phyloP scores from a whole-genome alignment of 2,113 vertebrate genomes.

The Lota lota region DNA sequence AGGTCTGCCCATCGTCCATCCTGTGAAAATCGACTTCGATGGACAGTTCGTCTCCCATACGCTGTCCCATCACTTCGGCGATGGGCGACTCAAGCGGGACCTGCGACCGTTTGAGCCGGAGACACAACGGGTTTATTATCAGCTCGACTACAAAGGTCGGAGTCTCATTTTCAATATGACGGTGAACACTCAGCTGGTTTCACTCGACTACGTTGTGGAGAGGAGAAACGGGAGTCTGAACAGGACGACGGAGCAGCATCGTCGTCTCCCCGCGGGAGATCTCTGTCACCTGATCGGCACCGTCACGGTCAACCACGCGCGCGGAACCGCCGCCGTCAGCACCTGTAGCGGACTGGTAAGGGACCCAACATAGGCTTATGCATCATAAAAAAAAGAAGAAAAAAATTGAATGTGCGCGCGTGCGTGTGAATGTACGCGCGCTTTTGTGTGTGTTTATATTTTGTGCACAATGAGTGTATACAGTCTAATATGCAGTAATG shows the following conservation, averaged over 20 bases:
- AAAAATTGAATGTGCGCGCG: too few species aligned
- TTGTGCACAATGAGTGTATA: not conserved
- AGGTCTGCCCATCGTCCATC: constrained; percentile 79
- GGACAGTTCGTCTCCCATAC: constrained; percentile 84
- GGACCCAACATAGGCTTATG: not conserved
- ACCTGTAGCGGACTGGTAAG: constrained; percentile 91
- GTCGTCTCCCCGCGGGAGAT: constrained; percentile 21
- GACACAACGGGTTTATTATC: constrained; percentile 77
- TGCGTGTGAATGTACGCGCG: too few species aligned
- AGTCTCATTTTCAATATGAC: constrained; percentile 86
- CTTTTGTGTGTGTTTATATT: too few species aligned
- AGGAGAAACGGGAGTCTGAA: constrained; percentile 73
- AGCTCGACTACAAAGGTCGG: constrained; percentile 72
- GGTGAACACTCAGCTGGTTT: constrained; percentile 75
- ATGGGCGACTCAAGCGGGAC: constrained; percentile 73
- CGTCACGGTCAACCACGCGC: constrained; percentile 48
- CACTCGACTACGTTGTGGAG: constrained; percentile 83
- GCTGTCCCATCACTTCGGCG: constrained; percentile 68
- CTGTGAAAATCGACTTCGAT: constrained; percentile 74
- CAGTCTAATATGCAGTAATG: not conserved
- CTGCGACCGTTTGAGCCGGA: constrained; percentile 27
- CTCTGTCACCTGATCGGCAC: constrained; percentile 85
- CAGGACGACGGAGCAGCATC: constrained; percentile 55
- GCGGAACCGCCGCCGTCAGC: constrained; percentile 83
- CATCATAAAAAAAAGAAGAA: too few species aligned